Percentiles rank a stretch among this genome's conserved stretches.
Conservation (phyloP, 2,797 vertebrate species). For the Rhinoraja longicauda region DNA sequence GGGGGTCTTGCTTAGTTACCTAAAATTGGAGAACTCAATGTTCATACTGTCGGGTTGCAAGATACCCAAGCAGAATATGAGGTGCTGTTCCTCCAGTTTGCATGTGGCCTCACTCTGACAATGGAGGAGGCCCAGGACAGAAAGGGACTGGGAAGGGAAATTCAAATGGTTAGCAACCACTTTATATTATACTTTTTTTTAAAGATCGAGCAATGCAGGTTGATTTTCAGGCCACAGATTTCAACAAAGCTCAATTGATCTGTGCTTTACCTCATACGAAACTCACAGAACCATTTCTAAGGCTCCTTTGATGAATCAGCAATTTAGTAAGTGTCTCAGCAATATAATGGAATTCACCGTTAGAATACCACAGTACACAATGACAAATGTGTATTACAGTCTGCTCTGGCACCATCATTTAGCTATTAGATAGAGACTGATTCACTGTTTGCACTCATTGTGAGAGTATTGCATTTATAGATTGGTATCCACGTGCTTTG, state of each 20-base stretch:
- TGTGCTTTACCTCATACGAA: neutral
- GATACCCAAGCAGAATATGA: too few relatives aligned
- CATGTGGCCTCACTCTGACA: too few relatives aligned
- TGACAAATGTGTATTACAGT: neutral
- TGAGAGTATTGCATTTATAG: neutral
- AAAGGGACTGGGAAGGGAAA: too few relatives aligned
- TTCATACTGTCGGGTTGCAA: too few relatives aligned
- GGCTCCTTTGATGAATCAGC: neutral
- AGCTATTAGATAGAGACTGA: neutral
- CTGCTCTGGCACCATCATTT: neutral
- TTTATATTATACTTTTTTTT: too few relatives aligned
- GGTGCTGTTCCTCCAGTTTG: too few relatives aligned
- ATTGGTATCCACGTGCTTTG: neutral
- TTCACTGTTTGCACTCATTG: neutral
- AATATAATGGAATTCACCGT: slow-evolving; percentile 11
- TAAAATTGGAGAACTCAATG: too few relatives aligned
- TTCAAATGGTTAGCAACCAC: too few relatives aligned
- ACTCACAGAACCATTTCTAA: neutral
- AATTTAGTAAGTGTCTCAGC: neutral
- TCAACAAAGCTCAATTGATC: neutral
- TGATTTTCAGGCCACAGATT: too few relatives aligned
- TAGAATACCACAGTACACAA: neutral
- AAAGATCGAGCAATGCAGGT: too few relatives aligned
- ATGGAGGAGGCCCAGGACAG: too few relatives aligned
- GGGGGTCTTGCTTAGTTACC: too few relatives aligned